Base-by-base conservation (phyloP, 2,888 invertebrate species). In the Plagiodera versicolora region DNA sequence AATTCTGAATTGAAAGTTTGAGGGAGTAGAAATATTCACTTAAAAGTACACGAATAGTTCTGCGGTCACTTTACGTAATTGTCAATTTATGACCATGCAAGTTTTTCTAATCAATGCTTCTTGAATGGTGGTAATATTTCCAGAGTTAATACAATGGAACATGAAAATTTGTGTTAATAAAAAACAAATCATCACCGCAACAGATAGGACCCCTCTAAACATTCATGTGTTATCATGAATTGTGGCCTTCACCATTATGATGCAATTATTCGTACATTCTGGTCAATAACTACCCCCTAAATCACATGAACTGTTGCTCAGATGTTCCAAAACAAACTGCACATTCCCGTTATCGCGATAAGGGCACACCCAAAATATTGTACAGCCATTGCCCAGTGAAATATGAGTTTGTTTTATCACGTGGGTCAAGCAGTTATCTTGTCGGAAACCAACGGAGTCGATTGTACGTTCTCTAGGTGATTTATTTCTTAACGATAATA, bases 241-340 rank as follows among this genome's bases (percentile, higher is more conserved):
- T 11, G 14, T 2, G 6, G 14, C 39, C n/a, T 39, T 14, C 3
- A 39, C n/a, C 39, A 14, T 14, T 4, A 24, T 24, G 24, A 8
- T 39, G 39, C 39, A 39, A 39, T 39, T 14, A 6, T 39, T 39
- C 39, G 39, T 39, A 2, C 14, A 14, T 14, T 14, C 39, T 39
- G 39, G n/a, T 39, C 39, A 39, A 39, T 39, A 39, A 39, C 39
- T 39, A 39, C 39, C 39, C 39, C 14, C 39, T 39, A 39, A 39
- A 39, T 39, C 39, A 39, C 39, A 39, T 11, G 39, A 39, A 39
- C 39, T 39, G 39, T 39, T 39, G 39, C 39, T 39, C 39, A 8
- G 39, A 14, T 14, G 14, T 14, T 14, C 39, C 6, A 14, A 39
- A 39, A 39, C 39, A 39, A 39, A 39, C 39, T 39, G 11, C n/a